Percentiles rank a stretch among this genome's conserved stretches.
Conservation (phyloP, 2,113 vertebrate species). For the Mohoua ochrocephala region DNA sequence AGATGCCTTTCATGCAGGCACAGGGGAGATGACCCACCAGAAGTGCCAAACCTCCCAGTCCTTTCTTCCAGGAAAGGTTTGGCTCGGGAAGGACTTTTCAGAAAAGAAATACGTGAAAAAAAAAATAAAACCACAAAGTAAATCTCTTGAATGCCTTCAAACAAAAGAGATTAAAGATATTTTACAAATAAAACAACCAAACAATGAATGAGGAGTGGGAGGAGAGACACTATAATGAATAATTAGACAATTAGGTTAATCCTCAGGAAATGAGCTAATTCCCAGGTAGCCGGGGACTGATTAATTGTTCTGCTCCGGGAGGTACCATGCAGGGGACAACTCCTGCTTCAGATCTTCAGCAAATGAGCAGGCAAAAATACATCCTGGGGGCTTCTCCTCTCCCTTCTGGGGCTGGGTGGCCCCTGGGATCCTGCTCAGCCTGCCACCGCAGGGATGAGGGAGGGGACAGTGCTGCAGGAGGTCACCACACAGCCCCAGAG, state of each 20-base stretch:
- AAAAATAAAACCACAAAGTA: not conserved
- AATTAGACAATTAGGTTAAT: not conserved
- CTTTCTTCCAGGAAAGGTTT: not conserved
- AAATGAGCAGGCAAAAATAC: not conserved
- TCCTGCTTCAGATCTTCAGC: not conserved
- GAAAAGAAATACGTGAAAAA: not conserved
- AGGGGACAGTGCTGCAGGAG: not conserved
- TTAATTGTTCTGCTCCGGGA: not conserved
- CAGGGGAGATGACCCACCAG: not conserved
- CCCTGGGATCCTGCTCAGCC: not conserved
- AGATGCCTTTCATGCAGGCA: not conserved
- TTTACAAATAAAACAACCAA: not conserved
- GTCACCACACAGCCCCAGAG: not conserved
- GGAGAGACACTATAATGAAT: not conserved
- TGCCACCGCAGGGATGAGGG: fast-evolving
- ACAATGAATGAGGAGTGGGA: not conserved
- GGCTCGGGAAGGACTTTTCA: not conserved
- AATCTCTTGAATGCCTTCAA: not conserved
- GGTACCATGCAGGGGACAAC: not conserved
- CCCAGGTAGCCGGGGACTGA: not conserved
- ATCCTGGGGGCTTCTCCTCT: not conserved
- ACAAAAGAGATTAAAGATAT: not conserved
- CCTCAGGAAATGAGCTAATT: constrained; percentile 4
- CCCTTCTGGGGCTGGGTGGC: not conserved
- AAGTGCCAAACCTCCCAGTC: not conserved